Conservation (phyloP, 2,797 vertebrate species). For the Scleropages formosus region DNA sequence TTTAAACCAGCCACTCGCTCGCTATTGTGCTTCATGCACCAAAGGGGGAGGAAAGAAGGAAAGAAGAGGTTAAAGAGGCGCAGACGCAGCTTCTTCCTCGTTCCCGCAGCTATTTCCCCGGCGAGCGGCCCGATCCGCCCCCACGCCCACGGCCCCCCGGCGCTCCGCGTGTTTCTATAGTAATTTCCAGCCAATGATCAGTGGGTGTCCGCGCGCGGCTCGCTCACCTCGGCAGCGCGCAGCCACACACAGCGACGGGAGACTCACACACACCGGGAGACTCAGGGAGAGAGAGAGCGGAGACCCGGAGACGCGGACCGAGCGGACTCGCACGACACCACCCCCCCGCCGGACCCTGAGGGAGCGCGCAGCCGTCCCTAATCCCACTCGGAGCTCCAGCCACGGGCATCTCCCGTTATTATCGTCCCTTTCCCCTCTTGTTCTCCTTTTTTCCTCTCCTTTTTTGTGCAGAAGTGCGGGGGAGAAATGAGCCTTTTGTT, state of each 20-base stretch:
- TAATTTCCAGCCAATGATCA: constrained; percentile 76
- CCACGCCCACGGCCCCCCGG: constrained; percentile 54
- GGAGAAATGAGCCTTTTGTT: constrained; percentile 31
- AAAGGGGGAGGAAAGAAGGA: constrained; percentile 18
- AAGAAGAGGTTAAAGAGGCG: constrained; percentile 39
- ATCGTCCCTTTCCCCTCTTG: constrained; percentile 22
- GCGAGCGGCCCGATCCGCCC: constrained; percentile 47
- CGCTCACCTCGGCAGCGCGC: constrained; percentile 73
- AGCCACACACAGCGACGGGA: constrained; percentile 72
- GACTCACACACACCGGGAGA: too few relatives aligned
- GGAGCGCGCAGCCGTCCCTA: constrained; percentile 42
- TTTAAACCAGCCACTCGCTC: constrained; percentile 46
- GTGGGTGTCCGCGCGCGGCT: constrained; percentile 73
- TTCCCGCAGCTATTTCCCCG: constrained; percentile 33
- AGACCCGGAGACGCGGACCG: constrained; percentile 56
- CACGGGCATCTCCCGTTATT: constrained; percentile 50
- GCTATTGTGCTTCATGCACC: constrained; percentile 38
- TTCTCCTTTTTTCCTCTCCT: constrained; percentile 53
- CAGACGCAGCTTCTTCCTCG: constrained; percentile 32
- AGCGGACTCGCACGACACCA: constrained; percentile 50
- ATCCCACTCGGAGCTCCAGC: constrained; percentile 68
- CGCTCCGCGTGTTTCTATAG: constrained; percentile 70
- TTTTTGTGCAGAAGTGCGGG: constrained; percentile 26
- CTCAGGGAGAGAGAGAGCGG: too few relatives aligned
- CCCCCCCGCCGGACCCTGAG: constrained; percentile 38